phyloP scores from a whole-genome alignment of 2,113 vertebrate species.

The Mobula hypostoma region DNA sequence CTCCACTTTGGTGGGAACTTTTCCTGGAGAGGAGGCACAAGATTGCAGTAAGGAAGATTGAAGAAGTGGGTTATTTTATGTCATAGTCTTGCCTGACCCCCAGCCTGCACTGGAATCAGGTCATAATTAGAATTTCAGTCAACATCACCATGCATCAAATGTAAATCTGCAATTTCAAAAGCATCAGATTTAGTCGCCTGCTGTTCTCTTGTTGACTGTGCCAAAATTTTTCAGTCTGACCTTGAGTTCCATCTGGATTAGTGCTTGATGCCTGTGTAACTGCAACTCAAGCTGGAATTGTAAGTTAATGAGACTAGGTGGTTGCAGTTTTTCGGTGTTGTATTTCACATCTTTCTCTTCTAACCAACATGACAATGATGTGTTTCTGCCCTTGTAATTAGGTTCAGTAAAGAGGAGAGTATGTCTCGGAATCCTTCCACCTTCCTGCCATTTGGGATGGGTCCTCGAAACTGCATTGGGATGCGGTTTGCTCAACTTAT shows the following conservation, averaged over 20 bases:
- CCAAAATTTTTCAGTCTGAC: neutral
- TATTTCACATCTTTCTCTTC: neutral
- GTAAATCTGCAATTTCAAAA: too few relatives aligned
- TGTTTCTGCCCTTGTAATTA: conserved; percentile 39
- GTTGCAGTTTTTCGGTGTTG: neutral
- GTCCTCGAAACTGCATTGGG: conserved; percentile 71
- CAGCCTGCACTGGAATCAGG: too few relatives aligned
- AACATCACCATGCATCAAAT: too few relatives aligned
- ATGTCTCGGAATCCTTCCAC: conserved; percentile 53
- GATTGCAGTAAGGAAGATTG: too few relatives aligned
- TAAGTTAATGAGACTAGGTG: neutral
- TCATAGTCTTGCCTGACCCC: too few relatives aligned
- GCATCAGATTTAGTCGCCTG: too few relatives aligned
- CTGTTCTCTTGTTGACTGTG: too few relatives aligned
- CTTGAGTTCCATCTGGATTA: neutral
- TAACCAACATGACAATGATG: neutral
- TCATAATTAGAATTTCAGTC: too few relatives aligned
- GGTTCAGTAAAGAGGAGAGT: conserved; percentile 65
- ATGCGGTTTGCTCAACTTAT: conserved; percentile 66
- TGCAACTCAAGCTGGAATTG: neutral
- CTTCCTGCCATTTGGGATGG: conserved; percentile 67
- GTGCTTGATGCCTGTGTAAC: neutral
- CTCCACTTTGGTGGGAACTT: too few relatives aligned
- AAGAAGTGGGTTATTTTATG: too few relatives aligned
- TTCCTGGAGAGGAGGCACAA: too few relatives aligned